Evolutionary conservation across 2,888 invertebrate species (phyloP).

Genomic region (Leptura quadrifasciata): DNA sequence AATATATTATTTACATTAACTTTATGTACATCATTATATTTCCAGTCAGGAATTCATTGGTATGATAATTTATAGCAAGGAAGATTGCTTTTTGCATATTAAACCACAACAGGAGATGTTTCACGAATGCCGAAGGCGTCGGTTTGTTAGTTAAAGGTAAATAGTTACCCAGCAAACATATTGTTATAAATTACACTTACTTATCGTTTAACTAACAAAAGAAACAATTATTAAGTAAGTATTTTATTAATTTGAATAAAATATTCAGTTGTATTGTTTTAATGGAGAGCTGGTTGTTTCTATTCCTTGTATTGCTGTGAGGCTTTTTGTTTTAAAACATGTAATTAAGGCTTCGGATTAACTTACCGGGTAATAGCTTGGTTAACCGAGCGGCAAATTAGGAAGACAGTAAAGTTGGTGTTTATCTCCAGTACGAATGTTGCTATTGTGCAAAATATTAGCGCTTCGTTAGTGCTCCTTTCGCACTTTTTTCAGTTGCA

Average conservation of each 20-base stretch:
- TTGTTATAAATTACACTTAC: conserved; percentile 29
- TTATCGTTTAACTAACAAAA: conserved; percentile 23
- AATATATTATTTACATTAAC: conserved; percentile 5
- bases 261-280: conserved; percentile 19
- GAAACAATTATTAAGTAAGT: conserved; percentile 33
- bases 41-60: conserved; percentile 22
- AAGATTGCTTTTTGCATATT: conserved; percentile 40
- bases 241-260: conserved; percentile 6
- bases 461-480: background rate
- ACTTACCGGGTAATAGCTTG: conserved; percentile 20
- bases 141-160: conserved; percentile 22
- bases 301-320: background rate
- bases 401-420: background rate
- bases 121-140: conserved; percentile 33
- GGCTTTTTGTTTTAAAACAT: conserved; percentile 10
- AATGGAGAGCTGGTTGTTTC: conserved; percentile 10
- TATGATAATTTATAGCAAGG: conserved; percentile 31
- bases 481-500: background rate
- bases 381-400: conserved; percentile 28
- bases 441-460: background rate
- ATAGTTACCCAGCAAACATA: conserved; percentile 15
- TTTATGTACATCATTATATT: conserved; percentile 31
- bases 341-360: conserved; percentile 23
- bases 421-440: background rate
- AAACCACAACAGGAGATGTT: conserved; percentile 30